Evolutionary conservation across 2,888 invertebrate genomes (phyloP).

Genomic region (Pristionchus exspectatus): DNA sequence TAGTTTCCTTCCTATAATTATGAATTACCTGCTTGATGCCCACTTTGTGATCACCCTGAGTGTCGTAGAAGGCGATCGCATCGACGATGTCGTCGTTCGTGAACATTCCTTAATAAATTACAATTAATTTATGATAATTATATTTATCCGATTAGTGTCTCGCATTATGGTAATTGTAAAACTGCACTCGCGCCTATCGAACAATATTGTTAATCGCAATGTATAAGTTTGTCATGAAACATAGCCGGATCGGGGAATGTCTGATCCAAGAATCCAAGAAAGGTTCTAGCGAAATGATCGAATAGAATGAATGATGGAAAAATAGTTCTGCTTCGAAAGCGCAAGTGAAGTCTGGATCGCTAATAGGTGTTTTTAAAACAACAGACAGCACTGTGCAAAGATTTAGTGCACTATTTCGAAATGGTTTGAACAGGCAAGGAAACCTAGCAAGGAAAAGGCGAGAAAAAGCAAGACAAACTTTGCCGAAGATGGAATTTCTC

Average conservation of each 20-base stretch:
- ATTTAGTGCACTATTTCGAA: background rate
- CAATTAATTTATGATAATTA: background rate
- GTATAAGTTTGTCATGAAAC: background rate
- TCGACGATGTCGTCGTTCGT: slow-evolving; percentile 50
- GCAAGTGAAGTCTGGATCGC: too few species aligned
- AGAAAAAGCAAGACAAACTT: background rate
- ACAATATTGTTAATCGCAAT: too few species aligned
- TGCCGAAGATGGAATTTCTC: background rate
- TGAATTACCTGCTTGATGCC: slow-evolving; percentile 6
- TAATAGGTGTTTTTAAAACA: too few species aligned
- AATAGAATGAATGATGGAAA: too few species aligned
- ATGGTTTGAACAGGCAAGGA: background rate
- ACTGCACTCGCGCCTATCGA: too few species aligned
- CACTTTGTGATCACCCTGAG: slow-evolving; percentile 41
- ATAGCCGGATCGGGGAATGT: background rate
- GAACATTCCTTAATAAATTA: background rate
- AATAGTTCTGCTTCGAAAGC: too few species aligned
- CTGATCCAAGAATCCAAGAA: too few species aligned
- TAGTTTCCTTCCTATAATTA: too few species aligned
- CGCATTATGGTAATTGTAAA: too few species aligned
- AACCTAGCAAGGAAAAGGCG: background rate
- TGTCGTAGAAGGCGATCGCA: slow-evolving; percentile 53
- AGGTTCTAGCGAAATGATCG: too few species aligned
- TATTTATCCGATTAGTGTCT: too few species aligned
- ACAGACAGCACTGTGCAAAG: too few species aligned